These are phyloP conservation scores for Drosophila funebris DNA, from an alignment of 1,140 invertebrate genomes.

Conservation along the genomic window DNA sequence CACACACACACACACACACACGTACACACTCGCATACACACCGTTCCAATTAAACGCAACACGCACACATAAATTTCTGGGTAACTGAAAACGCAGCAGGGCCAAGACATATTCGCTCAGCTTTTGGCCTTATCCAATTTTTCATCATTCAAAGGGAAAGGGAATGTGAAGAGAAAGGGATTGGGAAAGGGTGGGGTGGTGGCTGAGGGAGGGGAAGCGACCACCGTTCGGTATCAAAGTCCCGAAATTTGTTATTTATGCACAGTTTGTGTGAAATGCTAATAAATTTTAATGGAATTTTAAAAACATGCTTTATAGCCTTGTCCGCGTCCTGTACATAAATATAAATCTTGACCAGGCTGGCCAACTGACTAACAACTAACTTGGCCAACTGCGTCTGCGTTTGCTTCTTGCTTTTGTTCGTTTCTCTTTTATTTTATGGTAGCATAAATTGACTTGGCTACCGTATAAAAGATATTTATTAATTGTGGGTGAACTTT, in stretches of 20 bases:
- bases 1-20: slow-evolving; percentile 11
- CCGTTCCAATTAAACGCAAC: slow-evolving; percentile 62
- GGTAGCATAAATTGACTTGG: slow-evolving; percentile 14
- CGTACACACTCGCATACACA: slow-evolving; percentile 2
- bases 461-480: slow-evolving; percentile 30
- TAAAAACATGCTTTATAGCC: slow-evolving; percentile 79
- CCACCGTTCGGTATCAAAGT: slow-evolving; percentile 35
- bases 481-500: slow-evolving; percentile 26
- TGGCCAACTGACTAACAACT: background rate
- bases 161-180: background rate
- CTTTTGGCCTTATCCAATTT: slow-evolving; percentile 52
- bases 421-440: background rate
- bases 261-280: slow-evolving; percentile 80
- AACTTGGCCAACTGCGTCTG: background rate
- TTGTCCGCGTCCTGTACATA: slow-evolving; percentile 12
- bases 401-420: background rate
- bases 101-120: background rate
- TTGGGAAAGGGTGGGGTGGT: background rate
- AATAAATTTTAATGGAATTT: slow-evolving; percentile 83
- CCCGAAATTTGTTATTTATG: slow-evolving; percentile 75
- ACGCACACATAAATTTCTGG: slow-evolving; percentile 53
- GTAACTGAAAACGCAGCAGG: slow-evolving; percentile 21
- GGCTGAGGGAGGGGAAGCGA: background rate
- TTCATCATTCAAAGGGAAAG: slow-evolving; percentile 51
- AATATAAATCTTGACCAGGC: slow-evolving; percentile 33